Conservation (phyloP, 2,888 invertebrate genomes). For the Archips xylosteana region DNA sequence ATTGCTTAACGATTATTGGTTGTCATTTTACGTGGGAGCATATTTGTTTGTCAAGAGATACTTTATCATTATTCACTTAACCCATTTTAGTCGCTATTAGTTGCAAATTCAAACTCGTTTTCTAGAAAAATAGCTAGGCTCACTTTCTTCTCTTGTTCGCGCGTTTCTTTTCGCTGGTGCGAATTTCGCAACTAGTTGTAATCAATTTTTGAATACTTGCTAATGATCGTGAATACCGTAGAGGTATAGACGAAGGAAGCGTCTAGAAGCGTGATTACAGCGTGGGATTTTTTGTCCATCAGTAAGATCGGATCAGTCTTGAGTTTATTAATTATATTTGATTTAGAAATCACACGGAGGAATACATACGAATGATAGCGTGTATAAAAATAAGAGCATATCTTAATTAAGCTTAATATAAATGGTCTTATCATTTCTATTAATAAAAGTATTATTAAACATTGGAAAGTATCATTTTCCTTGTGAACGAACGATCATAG, state of each 20-base stretch:
- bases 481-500: too few relatives aligned
- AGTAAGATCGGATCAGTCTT: background rate
- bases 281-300: background rate
- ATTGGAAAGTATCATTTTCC: too few relatives aligned
- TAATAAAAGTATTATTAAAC: too few relatives aligned
- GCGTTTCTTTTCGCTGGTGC: conserved; percentile 32
- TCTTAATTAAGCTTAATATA: too few relatives aligned
- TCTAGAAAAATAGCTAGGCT: conserved; percentile 11
- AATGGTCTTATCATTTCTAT: too few relatives aligned
- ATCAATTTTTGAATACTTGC: conserved; percentile 41
- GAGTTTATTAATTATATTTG: background rate
- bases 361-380: too few relatives aligned
- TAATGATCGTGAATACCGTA: conserved; percentile 32
- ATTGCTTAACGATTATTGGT: background rate
- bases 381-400: too few relatives aligned
- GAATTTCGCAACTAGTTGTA: conserved; percentile 43
- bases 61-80: conserved; percentile 33
- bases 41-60: conserved; percentile 2
- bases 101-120: conserved; percentile 25
- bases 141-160: conserved; percentile 32
- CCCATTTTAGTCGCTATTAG: conserved; percentile 35
- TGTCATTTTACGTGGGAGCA: conserved; percentile 13
- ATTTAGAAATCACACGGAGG: too few relatives aligned
- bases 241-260: conserved; percentile 6
- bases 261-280: background rate